phyloP scores from a whole-genome alignment of 2,888 invertebrate genomes.

The Ormyrus pomaceus region DNA sequence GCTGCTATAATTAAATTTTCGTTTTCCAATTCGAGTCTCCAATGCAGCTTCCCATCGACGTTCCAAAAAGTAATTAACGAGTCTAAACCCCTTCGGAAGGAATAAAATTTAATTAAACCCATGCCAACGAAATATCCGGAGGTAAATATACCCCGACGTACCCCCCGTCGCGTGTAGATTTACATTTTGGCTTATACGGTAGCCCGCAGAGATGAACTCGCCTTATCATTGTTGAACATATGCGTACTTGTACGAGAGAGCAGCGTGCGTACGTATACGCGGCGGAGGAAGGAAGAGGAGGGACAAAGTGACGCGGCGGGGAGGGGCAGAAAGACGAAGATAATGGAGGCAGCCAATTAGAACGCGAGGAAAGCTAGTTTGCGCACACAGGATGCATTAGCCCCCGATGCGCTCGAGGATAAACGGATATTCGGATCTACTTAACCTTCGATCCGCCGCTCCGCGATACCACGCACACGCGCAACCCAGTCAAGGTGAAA shows the following conservation, averaged over 20 bases:
- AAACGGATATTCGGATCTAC: constrained; percentile 46
- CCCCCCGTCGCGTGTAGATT: no score
- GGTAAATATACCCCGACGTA: no score
- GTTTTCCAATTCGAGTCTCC: no score
- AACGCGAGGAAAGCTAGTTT: constrained; percentile 40
- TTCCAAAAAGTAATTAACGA: no score
- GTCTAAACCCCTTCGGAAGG: no score
- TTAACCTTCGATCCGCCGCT: constrained; percentile 42
- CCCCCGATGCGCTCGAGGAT: constrained; percentile 24
- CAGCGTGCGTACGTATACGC: neutral
- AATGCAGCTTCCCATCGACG: no score
- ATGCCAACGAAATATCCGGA: no score
- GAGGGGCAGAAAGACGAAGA: constrained; percentile 14
- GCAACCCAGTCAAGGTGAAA: constrained; percentile 20
- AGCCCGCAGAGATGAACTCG: no score
- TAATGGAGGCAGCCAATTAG: constrained; percentile 51
- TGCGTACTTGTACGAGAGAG: no score
- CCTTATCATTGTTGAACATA: neutral
- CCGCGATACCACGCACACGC: neutral
- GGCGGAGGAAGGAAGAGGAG: constrained; percentile 9
- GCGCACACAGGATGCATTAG: constrained; percentile 35
- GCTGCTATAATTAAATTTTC: no score
- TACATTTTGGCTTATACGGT: no score
- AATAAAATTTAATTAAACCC: no score
- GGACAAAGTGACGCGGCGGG: neutral